phyloP scores from a whole-genome alignment of 2,113 vertebrate species.

The Oreochromis aureus region DNA sequence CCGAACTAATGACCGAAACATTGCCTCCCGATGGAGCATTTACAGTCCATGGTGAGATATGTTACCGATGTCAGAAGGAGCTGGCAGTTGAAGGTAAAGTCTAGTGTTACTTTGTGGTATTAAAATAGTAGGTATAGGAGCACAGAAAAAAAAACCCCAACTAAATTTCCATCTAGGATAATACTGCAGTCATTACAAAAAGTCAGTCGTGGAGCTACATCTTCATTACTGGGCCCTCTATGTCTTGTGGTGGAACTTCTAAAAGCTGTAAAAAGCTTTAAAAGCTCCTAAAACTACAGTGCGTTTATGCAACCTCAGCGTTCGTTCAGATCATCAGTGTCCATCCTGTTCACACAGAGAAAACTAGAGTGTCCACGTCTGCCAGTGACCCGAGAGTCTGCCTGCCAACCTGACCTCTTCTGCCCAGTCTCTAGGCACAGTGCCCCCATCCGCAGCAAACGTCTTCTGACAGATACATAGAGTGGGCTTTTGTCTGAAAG shows the following conservation, averaged over 20 bases:
- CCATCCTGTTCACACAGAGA: neutral
- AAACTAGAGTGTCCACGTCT: neutral
- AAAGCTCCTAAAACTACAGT: neutral
- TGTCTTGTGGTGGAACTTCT: neutral
- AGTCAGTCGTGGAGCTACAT: neutral
- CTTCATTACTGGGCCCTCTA: neutral
- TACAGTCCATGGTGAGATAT: neutral
- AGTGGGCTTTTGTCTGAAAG: slow-evolving; percentile 80
- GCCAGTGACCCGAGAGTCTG: slow-evolving; percentile 17
- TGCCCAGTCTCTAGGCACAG: slow-evolving; percentile 60
- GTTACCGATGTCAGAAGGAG: neutral
- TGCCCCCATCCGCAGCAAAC: slow-evolving; percentile 51
- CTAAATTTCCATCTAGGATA: neutral
- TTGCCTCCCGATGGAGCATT: slow-evolving; percentile 15
- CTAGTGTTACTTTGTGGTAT: neutral
- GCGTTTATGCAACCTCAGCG: neutral
- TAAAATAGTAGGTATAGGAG: neutral
- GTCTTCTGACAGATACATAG: slow-evolving; percentile 75
- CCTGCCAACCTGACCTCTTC: slow-evolving; percentile 21
- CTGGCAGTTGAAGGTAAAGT: neutral
- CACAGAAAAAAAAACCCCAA: fast-evolving
- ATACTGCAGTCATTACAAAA: neutral
- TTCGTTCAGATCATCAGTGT: neutral
- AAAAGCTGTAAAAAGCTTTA: neutral
- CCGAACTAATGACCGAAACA: slow-evolving; percentile 47